A percentile compares a stretch with the other conserved stretches of the same genome.
phyloP scores from a whole-genome alignment of 2,888 invertebrate species.

The Macrosiphum euphorbiae region DNA sequence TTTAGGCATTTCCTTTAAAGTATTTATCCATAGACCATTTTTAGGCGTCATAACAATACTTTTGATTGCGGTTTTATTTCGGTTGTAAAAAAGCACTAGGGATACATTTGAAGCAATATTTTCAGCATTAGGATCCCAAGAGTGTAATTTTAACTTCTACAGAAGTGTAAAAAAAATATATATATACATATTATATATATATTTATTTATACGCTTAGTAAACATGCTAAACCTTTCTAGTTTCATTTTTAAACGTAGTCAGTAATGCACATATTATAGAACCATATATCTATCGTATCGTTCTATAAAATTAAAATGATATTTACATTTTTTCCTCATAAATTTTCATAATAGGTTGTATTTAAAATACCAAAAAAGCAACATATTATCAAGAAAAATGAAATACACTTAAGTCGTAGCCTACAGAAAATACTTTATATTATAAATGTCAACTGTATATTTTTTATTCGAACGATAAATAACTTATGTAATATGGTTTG shows the following conservation, averaged over 20 bases:
- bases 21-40: slow-evolving; percentile 36
- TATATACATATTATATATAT: slow-evolving; percentile 20
- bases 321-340: slow-evolving; percentile 28
- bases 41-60: slow-evolving; percentile 8
- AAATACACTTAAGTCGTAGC: not conserved
- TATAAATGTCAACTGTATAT: not conserved
- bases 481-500: not conserved
- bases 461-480: not conserved
- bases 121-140: slow-evolving; percentile 21
- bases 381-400: slow-evolving; percentile 18
- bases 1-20: not conserved
- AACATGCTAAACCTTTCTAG: slow-evolving; percentile 37
- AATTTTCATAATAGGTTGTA: not conserved
- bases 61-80: slow-evolving; percentile 59
- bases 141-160: slow-evolving; percentile 53
- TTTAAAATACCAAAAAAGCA: slow-evolving; percentile 33
- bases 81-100: slow-evolving; percentile 46
- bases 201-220: not conserved
- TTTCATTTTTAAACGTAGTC: slow-evolving; percentile 16
- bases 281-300: not conserved
- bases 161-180: not conserved
- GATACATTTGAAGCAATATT: slow-evolving; percentile 53
- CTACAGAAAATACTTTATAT: not conserved
- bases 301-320: slow-evolving; percentile 14
- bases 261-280: not conserved